Evolutionary conservation across 2,113 vertebrate species (phyloP), one percentile per base, ranked within the genome.

Genomic region (Synchiropus splendidus): DNA sequence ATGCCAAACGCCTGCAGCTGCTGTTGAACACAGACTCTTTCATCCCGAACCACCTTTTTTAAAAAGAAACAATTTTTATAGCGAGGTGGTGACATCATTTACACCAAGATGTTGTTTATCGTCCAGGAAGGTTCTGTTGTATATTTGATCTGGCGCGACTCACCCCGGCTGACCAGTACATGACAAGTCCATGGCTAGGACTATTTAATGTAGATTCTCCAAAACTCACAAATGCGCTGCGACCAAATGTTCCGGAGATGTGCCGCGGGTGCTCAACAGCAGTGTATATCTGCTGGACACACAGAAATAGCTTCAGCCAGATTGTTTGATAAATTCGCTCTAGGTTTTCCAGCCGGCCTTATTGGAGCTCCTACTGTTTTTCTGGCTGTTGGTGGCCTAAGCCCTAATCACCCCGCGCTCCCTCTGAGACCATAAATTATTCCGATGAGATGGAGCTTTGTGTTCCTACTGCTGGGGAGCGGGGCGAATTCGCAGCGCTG

Each of bases 301-400:
- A 96, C 88, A 97, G 91, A 92, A 93, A 92, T 89, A 90, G 90
- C 90, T 80, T 95, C 90, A 63, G 75, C 74, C 82, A 88, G 92
- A 93, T 94, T 90, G 90, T 91, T 94, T 94, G 91, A 92, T 93
- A 91, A 92, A 94, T 96, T 89, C 88, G 83, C 85, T 89, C 87
- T 86, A 84, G 87, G 88, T 89, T 93, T 97, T 94, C 89, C 92
- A 91, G 88, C 87, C 80, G 81, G 87, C 87, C 85, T 88, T 90
- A 90, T 86, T 91, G 87, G 89, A 92, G 89, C 80, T 92, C 88
- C 92, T 92, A 92, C 92, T 93, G 92, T 97, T 97, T 90, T 90
- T 88, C 92, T 94, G 89, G 64, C 75, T 92, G 92, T 96, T 97
- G 95, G 95, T 98, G 95, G 93, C 91, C 92, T 81, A 79, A 87